Evolutionary conservation across 2,113 vertebrate species (phyloP).

Genomic region (Trochalopteron elliotii): DNA sequence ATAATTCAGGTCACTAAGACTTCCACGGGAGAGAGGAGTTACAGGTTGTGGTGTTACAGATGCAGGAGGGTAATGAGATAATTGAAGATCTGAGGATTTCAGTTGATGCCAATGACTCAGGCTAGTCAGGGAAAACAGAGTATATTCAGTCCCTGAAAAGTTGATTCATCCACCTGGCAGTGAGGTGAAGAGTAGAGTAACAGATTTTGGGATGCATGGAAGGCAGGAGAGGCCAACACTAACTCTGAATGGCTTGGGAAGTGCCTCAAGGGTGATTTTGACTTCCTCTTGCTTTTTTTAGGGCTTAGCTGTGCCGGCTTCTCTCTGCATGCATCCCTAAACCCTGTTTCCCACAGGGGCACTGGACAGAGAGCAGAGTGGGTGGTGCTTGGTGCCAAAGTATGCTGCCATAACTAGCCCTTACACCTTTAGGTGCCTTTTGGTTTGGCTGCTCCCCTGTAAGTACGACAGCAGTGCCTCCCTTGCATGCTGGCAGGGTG

Average conservation of each 20-base stretch:
- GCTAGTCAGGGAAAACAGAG: background rate
- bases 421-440: background rate
- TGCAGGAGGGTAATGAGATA: background rate
- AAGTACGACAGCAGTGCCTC: background rate
- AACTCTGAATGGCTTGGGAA: background rate
- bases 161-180: background rate
- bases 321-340: background rate
- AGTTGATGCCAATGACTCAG: background rate
- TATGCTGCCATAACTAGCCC: accelerated
- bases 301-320: background rate
- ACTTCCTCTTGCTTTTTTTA: background rate
- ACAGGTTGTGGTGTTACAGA: background rate
- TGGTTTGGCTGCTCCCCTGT: background rate
- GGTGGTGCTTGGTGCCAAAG: background rate
- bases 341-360: background rate
- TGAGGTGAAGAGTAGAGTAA: background rate
- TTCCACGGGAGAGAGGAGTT: background rate
- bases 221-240: background rate
- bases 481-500: background rate
- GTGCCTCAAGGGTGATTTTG: background rate
- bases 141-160: background rate
- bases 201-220: background rate
- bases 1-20: background rate
- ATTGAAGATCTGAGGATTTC: background rate
- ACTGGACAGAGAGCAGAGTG: background rate